These are phyloP conservation scores for Chrysemys picta DNA, from an alignment of 2,113 vertebrate species.

Conservation along the genomic window DNA sequence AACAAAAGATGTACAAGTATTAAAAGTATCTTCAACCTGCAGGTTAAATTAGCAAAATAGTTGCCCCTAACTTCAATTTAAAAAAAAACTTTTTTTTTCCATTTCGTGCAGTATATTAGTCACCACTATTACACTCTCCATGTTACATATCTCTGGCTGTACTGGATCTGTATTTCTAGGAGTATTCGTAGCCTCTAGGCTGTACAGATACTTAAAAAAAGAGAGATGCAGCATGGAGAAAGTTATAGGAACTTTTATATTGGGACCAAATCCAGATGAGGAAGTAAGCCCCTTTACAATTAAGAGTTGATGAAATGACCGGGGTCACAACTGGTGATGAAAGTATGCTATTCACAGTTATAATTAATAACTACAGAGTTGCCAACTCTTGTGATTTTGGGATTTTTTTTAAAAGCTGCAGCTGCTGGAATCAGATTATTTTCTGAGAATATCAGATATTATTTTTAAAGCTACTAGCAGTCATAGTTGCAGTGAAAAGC, in stretches of 20 bases:
- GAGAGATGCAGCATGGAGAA: background rate
- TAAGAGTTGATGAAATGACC: background rate
- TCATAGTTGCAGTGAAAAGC: no score
- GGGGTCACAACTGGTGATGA: background rate
- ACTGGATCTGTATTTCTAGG: slow-evolving; percentile 10
- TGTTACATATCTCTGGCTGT: background rate
- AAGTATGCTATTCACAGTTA: background rate
- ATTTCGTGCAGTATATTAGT: background rate
- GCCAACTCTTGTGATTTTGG: background rate
- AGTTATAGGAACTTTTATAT: background rate
- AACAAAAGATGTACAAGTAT: background rate
- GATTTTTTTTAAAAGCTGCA: background rate
- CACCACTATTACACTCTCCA: background rate
- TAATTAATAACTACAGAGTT: background rate
- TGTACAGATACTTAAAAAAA: background rate
- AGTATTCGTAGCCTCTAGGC: background rate
- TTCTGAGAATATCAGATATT: rapidly evolving
- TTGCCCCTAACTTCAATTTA: background rate
- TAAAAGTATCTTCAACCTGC: background rate
- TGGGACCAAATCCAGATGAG: background rate
- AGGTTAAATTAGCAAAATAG: background rate
- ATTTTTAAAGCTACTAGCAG: background rate
- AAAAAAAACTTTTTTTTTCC: background rate
- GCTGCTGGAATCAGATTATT: background rate
- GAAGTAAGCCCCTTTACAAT: background rate